These are phyloP conservation scores for Oxygymnocypris stewartii DNA, from an alignment of 2,113 vertebrate species.

Conservation along the genomic window DNA sequence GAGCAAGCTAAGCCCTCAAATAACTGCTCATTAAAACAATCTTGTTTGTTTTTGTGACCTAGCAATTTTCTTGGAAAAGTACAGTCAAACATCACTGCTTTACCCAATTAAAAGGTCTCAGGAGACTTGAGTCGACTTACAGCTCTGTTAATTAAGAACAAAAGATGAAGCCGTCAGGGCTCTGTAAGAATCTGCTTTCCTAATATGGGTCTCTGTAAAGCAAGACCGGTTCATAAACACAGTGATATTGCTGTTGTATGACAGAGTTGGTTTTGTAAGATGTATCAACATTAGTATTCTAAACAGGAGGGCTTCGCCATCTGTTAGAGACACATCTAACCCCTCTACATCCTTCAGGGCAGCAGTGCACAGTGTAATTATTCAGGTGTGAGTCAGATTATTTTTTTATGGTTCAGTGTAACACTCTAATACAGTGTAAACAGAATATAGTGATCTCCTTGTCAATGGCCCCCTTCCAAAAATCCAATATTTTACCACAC, in stretches of 20 bases:
- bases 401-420: background rate
- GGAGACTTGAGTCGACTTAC: background rate
- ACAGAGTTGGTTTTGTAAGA: background rate
- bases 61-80: conserved; percentile 27
- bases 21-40: conserved; percentile 2
- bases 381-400: background rate
- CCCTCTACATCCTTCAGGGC: background rate
- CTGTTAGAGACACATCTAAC: conserved; percentile 26
- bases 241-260: background rate
- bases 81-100: conserved; percentile 9
- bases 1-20: background rate
- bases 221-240: background rate
- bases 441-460: background rate
- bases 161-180: background rate
- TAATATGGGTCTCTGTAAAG: conserved; percentile 24
- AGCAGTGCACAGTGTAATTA: conserved; percentile 3
- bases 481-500: background rate
- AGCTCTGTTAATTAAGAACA: conserved; percentile 35
- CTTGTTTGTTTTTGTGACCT: conserved; percentile 42
- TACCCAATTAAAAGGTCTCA: conserved; percentile 20
- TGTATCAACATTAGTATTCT: conserved; percentile 12
- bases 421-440: background rate
- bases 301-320: conserved; percentile 5
- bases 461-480: background rate
- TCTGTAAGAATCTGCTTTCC: background rate